phyloP scores from a whole-genome alignment of 2,888 invertebrate genomes.

The Lamellibrachia satsuma region DNA sequence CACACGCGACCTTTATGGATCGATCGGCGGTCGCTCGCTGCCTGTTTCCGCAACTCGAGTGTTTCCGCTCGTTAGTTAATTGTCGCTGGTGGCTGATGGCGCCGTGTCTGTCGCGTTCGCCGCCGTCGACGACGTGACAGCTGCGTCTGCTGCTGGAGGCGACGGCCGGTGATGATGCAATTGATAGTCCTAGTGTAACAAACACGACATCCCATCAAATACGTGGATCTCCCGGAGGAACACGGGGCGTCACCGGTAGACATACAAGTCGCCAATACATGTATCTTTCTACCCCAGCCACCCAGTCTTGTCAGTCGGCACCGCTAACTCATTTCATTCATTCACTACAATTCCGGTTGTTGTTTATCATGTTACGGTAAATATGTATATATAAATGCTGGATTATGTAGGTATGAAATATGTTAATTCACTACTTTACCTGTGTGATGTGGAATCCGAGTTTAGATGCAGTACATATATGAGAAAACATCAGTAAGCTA shows the following conservation, averaged over 20 bases:
- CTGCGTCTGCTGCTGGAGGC: background rate
- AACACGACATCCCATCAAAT: background rate
- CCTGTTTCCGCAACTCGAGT: too few relatives aligned
- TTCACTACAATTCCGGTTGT: background rate
- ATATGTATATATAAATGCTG: background rate
- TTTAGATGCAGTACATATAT: background rate
- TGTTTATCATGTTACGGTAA: background rate
- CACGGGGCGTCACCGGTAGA: background rate
- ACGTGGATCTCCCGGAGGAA: background rate
- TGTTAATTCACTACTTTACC: background rate
- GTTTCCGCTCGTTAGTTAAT: background rate
- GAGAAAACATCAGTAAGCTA: background rate
- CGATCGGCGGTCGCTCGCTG: background rate
- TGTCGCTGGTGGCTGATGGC: background rate
- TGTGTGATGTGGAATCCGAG: background rate
- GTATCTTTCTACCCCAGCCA: too few relatives aligned
- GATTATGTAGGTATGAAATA: background rate
- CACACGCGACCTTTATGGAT: background rate
- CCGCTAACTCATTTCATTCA: too few relatives aligned
- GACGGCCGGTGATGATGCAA: background rate
- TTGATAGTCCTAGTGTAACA: background rate
- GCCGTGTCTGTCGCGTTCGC: background rate
- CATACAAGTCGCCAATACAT: too few relatives aligned
- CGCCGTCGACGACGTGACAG: too few relatives aligned
- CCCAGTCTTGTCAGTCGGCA: too few relatives aligned